Evolutionary conservation across 2,797 vertebrate genomes (phyloP), one percentile per base, ranked within the genome.

Genomic region (Astyanax mexicanus): DNA sequence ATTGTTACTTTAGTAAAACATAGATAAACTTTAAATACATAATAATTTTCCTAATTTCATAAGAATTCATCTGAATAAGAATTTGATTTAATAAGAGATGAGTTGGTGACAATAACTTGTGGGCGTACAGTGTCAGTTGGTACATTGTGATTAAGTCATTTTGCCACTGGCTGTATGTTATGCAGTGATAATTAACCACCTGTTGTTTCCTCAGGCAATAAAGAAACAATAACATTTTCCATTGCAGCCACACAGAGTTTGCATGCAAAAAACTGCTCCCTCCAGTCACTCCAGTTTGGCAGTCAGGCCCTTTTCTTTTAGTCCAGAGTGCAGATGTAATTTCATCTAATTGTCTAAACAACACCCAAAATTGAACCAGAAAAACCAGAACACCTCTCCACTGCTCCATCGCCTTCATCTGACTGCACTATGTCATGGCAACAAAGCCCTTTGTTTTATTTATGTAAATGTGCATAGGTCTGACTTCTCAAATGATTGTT

Each of bases 271-370:
- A 6, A 55, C 66, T 4, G 42, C 52, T 69, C 25, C n/a, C 54
- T 52, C 62, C 62, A 13, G 69, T 51, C 57, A 51, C 52, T 72
- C 54, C 69, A 60, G 69, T 78, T 67, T 65, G 69, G 65, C 68
- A 49, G 40, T 72, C 65, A 32, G 55, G 27, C 29, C 19, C n/a
- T 55, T 66, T 38, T 70, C 37, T 32, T 69, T 65, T 54, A 45
- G 12, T 12, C 42, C 37, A 47, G 11, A 57, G 44, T 44, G 37
- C 57, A 44, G 12, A 0, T 54, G 57, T 32, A 54, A 23, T 54
- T 69, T 40, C 23, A 51, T 70, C 29, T 42, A 51, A 49, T 25
- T 38, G 40, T 38, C n/a, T 77, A 57, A 74, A 55, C 74, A 55
- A 54, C 15, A 17, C 9, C 67, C 29, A 57, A 27, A 55, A 47